Percentiles rank a stretch among this genome's conserved stretches.
Conservation (phyloP, 2,797 vertebrate species). For the Aldrovandia affinis region DNA sequence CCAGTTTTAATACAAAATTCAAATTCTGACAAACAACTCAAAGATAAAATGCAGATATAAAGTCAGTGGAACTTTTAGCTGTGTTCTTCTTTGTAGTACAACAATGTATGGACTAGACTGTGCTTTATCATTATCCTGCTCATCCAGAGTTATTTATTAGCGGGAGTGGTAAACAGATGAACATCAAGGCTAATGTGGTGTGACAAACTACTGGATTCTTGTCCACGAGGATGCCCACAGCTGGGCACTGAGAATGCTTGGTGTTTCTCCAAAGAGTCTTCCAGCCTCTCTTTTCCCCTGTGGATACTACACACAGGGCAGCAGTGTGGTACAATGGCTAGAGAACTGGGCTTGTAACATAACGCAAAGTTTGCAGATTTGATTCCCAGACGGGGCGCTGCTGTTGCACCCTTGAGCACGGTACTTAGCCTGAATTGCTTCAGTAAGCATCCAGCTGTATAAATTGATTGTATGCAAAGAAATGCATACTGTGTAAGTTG, state of each 20-base stretch:
- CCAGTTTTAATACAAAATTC: neutral
- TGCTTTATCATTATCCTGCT: neutral
- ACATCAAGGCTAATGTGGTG: neutral
- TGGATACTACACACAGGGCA: neutral
- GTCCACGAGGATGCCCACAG: neutral
- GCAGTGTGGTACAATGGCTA: neutral
- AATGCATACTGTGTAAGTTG: too few species aligned
- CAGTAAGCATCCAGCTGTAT: too few species aligned
- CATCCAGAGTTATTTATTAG: conserved; percentile 7
- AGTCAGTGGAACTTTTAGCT: neutral
- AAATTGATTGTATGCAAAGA: too few species aligned
- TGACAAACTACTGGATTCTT: neutral
- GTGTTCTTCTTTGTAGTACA: neutral
- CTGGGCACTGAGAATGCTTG: neutral
- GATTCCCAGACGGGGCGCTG: too few species aligned
- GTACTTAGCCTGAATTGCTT: too few species aligned
- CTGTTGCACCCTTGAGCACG: too few species aligned
- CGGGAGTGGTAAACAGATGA: neutral
- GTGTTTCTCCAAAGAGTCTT: neutral
- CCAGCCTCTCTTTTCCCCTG: neutral
- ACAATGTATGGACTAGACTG: neutral
- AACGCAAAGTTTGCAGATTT: too few species aligned
- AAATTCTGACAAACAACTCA: too few species aligned
- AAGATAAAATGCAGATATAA: neutral
- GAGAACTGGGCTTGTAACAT: neutral